Conservation (phyloP, 2,888 invertebrate species). For the Plebejus argus region DNA sequence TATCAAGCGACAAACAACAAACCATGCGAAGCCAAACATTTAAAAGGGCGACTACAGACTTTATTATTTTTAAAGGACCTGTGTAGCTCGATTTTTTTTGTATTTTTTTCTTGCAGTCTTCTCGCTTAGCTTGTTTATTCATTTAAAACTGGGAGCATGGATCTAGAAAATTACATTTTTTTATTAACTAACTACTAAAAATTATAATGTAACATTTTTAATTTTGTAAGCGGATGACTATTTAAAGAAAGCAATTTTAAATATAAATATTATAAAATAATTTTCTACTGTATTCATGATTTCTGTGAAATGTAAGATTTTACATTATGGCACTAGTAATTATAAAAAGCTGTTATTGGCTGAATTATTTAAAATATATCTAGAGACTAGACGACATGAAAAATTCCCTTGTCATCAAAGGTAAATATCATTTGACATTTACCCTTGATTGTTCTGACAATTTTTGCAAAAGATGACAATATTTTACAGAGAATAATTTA, state of each 20-base stretch:
- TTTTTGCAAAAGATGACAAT: not conserved
- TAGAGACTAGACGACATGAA: not conserved
- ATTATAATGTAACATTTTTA: not conserved
- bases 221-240: conserved; percentile 3
- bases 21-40: conserved; percentile 42
- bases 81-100: conserved; percentile 59
- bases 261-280: no score
- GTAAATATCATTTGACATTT: conserved; percentile 2
- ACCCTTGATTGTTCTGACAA: not conserved
- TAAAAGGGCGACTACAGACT: conserved; percentile 58
- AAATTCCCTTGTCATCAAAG: not conserved
- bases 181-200: not conserved
- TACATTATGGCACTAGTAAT: not conserved
- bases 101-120: conserved; percentile 74
- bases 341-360: not conserved
- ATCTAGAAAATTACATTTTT: conserved; percentile 77
- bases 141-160: conserved; percentile 90
- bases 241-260: not conserved
- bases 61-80: conserved; percentile 67
- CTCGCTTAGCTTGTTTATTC: conserved; percentile 83
- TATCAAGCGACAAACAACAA: conserved; percentile 37
- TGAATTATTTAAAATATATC: no score
- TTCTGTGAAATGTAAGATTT: not conserved
- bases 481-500: not conserved
- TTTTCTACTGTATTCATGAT: not conserved